These are phyloP conservation scores for Dioctria linearis DNA, from an alignment of 2,888 invertebrate genomes.

Conservation along the genomic window DNA sequence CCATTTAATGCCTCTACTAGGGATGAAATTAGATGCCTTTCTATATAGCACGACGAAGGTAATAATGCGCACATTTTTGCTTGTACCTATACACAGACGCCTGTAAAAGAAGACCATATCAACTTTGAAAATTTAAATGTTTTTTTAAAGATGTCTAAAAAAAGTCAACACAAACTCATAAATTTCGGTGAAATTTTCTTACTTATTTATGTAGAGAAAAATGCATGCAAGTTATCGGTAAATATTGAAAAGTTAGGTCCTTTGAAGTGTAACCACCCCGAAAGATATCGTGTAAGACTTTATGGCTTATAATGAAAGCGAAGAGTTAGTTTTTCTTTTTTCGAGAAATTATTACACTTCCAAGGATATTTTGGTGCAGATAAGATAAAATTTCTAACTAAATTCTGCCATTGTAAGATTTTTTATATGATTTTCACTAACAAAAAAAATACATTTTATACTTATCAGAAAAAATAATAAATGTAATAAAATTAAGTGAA, in stretches of 20 bases:
- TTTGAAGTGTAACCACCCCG: slow-evolving; percentile 6
- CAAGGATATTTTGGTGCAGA: slow-evolving; percentile 28
- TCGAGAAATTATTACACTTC: background rate
- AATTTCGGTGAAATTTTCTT: slow-evolving; percentile 15
- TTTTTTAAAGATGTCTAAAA: slow-evolving; percentile 23
- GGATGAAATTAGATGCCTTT: too few species aligned
- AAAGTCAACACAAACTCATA: slow-evolving; percentile 23
- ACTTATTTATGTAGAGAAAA: slow-evolving; percentile 9
- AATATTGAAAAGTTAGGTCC: slow-evolving; percentile 7
- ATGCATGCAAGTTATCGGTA: slow-evolving; percentile 32
- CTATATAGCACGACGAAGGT: background rate
- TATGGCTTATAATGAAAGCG: background rate
- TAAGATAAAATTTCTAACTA: slow-evolving; percentile 24
- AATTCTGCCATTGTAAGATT: background rate
- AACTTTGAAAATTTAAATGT: slow-evolving; percentile 22
- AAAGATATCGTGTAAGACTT: background rate
- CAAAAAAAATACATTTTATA: background rate
- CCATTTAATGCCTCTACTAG: slow-evolving; percentile 5
- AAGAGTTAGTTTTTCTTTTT: background rate
- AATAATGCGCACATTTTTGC: slow-evolving; percentile 42
- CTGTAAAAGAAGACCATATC: slow-evolving; percentile 34
- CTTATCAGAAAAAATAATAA: background rate
- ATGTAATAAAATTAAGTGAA: background rate
- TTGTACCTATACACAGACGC: background rate
- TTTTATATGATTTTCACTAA: background rate